Evolutionary conservation across 1,140 invertebrate genomes (phyloP).

Genomic region (Bilobella aurantiaca): DNA sequence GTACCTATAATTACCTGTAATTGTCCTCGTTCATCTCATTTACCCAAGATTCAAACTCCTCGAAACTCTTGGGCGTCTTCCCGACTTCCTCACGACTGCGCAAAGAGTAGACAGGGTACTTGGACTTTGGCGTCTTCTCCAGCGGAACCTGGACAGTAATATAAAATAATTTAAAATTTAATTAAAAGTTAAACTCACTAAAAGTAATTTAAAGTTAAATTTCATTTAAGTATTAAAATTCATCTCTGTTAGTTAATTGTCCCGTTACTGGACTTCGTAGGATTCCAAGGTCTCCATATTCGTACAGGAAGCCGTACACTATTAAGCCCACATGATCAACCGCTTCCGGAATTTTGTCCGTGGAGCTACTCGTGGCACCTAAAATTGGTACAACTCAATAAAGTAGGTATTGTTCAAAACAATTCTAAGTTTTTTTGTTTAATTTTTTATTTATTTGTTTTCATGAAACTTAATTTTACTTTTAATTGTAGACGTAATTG

Average conservation of each 20-base stretch:
- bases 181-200: too few relatives aligned
- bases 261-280: conserved; percentile 13
- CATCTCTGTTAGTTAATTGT: not conserved
- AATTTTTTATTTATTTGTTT: too few relatives aligned
- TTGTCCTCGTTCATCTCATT: conserved; percentile 16
- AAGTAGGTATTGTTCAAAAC: too few relatives aligned
- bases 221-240: not conserved
- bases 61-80: conserved; percentile 10
- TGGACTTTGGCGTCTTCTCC: conserved; percentile 13
- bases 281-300: conserved; percentile 31
- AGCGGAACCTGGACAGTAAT: not conserved
- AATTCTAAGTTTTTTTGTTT: too few relatives aligned
- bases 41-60: conserved; percentile 31
- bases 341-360: conserved; percentile 21
- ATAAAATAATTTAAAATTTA: not conserved
- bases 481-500: not conserved
- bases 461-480: not conserved
- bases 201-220: too few relatives aligned
- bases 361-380: conserved; percentile 20
- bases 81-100: conserved; percentile 23
- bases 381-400: too few relatives aligned
- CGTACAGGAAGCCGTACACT: conserved; percentile 28
- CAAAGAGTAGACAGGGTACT: conserved; percentile 28
- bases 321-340: conserved; percentile 29
- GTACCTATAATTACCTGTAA: conserved; percentile 21